Base-by-base conservation (phyloP, 30 jellyfish, hydroid and myxozoan genomes). In the Rhopilema esculentum region DNA sequence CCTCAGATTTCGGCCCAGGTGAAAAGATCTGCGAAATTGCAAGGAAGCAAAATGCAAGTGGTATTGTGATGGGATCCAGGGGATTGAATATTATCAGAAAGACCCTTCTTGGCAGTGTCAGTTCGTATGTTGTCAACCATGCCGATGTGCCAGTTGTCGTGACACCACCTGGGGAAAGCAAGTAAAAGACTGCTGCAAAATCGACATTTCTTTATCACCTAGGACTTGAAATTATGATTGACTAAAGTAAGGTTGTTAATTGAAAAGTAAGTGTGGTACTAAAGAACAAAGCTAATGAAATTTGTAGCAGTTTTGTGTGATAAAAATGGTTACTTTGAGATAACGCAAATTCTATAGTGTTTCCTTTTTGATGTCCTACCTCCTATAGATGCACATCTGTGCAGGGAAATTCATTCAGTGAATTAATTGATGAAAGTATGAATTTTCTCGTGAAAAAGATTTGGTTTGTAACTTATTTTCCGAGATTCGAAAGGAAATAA, bases 1-100 rank as follows among this genome's bases (percentile, higher is more conserved):
- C 75, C 15, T 48, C 88, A 18, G 82, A 66, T 33, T 65, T 49
- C 12, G 97, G 97, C 26, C 91, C 98, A 28, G 98, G 98, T 9
- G 97, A 85, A 48, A 77, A 88, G 29, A 91, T 85, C 49, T 85
- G 96, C 63, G 92, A 72, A 31, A 68, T 87, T 4, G 98, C 98
- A 28, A 84, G 79, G 75, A 81, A 74, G 77, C 67, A 86, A 23
- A 53, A 74, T 52, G 98, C 98, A 18, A 75, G 82, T 68, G 92
- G 93, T 0, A 92, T 92, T 17, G 88, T 92, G 21, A 92, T 92
- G 96, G 98, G 98, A 1, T 85, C 98, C 29, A 85, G 98, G 77
- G 98, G 98, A 31, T 80, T 92, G 67, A 92, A 92, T 80, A 23
- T 87, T 15, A 23, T 92, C 26, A 72, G 98, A 20, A 74, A 95